Percentiles rank a stretch among this genome's conserved stretches.
Conservation (phyloP, 2,797 vertebrate genomes). For the Hippocampus kuda region DNA sequence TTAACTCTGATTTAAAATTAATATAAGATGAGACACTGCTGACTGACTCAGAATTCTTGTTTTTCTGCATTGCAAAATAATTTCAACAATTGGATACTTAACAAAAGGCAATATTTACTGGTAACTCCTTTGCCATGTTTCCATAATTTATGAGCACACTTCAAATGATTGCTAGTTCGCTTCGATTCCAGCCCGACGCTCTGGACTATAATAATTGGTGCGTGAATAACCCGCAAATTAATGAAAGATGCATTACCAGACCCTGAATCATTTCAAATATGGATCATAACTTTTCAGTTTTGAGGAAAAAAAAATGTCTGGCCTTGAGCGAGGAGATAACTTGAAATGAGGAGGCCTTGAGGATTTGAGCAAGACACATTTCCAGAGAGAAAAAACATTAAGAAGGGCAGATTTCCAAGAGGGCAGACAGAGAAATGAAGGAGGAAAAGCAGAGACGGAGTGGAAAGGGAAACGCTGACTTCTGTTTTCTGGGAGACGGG, state of each 20-base stretch:
- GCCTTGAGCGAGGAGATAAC: constrained; percentile 5
- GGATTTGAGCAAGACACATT: constrained; percentile 21
- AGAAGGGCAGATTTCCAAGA: constrained; percentile 29
- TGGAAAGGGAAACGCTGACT: constrained; percentile 36
- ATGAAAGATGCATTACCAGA: neutral
- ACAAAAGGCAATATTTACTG: neutral
- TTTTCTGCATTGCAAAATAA: neutral
- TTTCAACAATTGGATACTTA: neutral
- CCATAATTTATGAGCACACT: neutral
- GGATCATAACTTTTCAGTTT: neutral
- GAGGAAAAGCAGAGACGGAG: constrained; percentile 43
- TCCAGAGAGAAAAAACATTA: constrained; percentile 18
- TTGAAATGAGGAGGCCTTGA: constrained; percentile 32
- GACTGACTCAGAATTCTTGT: neutral
- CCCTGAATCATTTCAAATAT: neutral
- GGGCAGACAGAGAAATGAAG: constrained; percentile 14
- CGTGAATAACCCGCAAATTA: neutral
- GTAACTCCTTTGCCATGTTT: neutral
- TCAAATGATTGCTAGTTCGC: neutral
- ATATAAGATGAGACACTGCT: no score
- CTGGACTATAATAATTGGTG: neutral
- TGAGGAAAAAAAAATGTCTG: neutral
- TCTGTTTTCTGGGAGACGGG: constrained; percentile 40
- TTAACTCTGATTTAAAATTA: neutral
- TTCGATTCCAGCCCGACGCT: neutral